Evolutionary conservation across 2,888 invertebrate genomes (phyloP).

Genomic region (Anaspis maculata): DNA sequence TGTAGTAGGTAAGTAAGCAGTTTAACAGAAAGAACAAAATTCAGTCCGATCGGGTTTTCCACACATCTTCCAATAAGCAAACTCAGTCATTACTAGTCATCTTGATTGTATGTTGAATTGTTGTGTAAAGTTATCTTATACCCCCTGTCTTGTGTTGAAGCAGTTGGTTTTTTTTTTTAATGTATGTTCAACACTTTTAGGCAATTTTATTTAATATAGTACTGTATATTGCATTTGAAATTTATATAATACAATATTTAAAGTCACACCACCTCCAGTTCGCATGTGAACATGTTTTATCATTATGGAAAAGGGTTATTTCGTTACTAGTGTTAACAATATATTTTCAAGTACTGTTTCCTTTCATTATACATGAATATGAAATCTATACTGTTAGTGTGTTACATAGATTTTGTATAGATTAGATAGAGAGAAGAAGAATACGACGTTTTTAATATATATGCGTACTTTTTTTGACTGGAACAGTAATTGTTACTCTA

Average conservation of each 20-base stretch:
- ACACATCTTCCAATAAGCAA: slow-evolving; percentile 19
- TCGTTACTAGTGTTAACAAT: slow-evolving; percentile 24
- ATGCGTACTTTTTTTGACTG: slow-evolving; percentile 11
- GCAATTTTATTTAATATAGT: slow-evolving; percentile 10
- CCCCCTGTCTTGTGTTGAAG: slow-evolving; percentile 19
- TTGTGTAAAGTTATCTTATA: slow-evolving; percentile 33
- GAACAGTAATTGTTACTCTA: slow-evolving; percentile 15
- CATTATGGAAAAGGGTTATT: slow-evolving; percentile 27
- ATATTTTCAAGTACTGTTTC: slow-evolving; percentile 20
- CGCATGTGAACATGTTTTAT: slow-evolving; percentile 18
- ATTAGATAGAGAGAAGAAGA: slow-evolving; percentile 13
- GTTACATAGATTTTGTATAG: slow-evolving; percentile 23
- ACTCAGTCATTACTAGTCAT: slow-evolving; percentile 42
- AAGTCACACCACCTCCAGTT: slow-evolving; percentile 19
- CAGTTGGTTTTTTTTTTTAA: slow-evolving; percentile 11
- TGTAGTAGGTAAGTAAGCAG: too few relatives aligned
- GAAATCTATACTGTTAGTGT: slow-evolving; percentile 17
- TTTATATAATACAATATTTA: slow-evolving; percentile 2
- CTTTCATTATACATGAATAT: too few relatives aligned
- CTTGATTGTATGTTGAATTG: slow-evolving; percentile 40
- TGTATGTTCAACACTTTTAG: slow-evolving; percentile 3
- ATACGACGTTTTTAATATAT: too few relatives aligned
- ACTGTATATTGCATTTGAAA: slow-evolving; percentile 8
- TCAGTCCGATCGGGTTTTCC: too few relatives aligned
- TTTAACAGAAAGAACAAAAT: too few relatives aligned